Base-by-base conservation (phyloP, 2,797 vertebrate species). In the Sciurus vulgaris region DNA sequence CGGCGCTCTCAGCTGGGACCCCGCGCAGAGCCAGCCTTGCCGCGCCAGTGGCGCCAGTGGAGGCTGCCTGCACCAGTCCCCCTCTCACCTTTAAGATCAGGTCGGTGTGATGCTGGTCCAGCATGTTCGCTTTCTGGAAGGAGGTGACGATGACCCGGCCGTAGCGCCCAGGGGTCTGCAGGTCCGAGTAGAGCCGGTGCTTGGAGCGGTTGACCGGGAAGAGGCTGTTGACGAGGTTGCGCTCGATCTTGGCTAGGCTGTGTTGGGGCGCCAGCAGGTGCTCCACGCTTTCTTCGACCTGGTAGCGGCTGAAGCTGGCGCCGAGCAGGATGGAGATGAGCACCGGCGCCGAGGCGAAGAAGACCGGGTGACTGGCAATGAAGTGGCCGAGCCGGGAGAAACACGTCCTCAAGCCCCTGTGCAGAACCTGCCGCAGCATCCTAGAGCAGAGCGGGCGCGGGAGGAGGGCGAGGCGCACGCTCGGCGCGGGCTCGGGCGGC, bases 381-480 rank as follows among this genome's bases (percentile, higher is more conserved):
- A 99, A 99, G 98, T 99, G 99, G 97, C 99, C 99, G 96, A 99
- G 98, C 98, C 99, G 99, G 98, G 99, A 99, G 99, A 99, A 99
- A 97, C 98, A 99, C 98, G 99, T 99, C 98, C 99, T 98, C 98
- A 99, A 99, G 98, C 99, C 99, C 98, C 99, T 99, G 98, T 99
- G 99, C 98, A 99, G 98, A 98, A 99, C 99, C 99, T 99, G 99
- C 98, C 99, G 99, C 99, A 99, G 99, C 99, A 99, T 99, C 98
- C 99, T 99, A 99, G 99, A 98, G 99, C 98, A 99, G 98, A 99
- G 98, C 98, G 98, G 98, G 98, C 97, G 97, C 98, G 98, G 98
- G 98, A 99, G 98, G 98, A 98, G 98, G 98, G 98, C 98, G 98
- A 98, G 98, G 98, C 98, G 98, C 98, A 98, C 98, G 98, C 97